These are phyloP conservation scores for Coccyzus lansbergi DNA, from an alignment of 2,797 vertebrate genomes.

Conservation along the genomic window DNA sequence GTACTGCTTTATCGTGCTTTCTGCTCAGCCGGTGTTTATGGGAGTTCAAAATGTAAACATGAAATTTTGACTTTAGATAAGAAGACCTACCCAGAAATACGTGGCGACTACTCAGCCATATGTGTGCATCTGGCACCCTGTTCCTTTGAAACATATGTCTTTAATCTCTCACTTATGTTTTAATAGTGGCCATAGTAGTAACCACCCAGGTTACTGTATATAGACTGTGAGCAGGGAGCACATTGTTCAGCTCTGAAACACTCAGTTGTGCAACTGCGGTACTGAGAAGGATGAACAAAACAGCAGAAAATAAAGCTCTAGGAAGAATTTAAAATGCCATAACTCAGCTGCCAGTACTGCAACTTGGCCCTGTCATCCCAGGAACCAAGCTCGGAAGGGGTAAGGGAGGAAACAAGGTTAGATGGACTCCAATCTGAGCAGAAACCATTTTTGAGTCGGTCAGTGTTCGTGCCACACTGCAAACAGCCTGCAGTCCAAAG, in stretches of 20 bases:
- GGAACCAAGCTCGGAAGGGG: not conserved
- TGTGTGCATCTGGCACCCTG: not conserved
- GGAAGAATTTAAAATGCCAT: not conserved
- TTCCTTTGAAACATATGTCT: not conserved
- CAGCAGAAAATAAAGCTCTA: not conserved
- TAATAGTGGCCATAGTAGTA: not conserved
- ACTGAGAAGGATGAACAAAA: not conserved
- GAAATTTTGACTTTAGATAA: constrained; percentile 13
- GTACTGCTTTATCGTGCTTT: not conserved
- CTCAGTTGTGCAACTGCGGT: not conserved
- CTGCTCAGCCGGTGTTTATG: not conserved
- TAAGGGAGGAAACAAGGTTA: not conserved
- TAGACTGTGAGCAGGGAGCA: not conserved
- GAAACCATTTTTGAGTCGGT: accelerated
- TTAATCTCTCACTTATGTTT: constrained; percentile 35
- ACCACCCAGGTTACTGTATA: not conserved
- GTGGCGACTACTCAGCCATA: accelerated
- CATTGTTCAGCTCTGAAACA: not conserved
- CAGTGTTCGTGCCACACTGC: not conserved
- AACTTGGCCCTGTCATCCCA: not conserved
- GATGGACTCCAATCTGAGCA: not conserved
- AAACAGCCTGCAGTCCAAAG: not conserved
- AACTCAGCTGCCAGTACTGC: not conserved
- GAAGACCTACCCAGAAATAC: not conserved
- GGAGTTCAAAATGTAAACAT: not conserved